Conservation (phyloP, 2,113 vertebrate species). For the Ploceus nigricollis region DNA sequence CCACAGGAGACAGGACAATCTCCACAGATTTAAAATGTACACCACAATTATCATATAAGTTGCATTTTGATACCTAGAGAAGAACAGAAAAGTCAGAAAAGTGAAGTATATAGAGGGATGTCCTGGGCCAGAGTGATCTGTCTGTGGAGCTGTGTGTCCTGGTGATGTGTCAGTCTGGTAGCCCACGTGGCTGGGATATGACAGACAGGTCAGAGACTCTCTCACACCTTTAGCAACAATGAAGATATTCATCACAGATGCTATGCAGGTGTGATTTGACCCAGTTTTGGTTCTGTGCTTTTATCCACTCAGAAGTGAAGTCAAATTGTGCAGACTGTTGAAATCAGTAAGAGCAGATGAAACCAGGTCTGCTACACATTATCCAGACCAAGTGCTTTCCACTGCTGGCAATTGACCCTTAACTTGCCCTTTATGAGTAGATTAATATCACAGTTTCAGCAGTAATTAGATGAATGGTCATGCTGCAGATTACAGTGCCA, state of each 20-base stretch:
- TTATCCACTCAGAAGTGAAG: not conserved
- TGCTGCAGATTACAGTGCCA: not conserved
- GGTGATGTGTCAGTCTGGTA: not conserved
- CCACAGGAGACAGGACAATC: not conserved
- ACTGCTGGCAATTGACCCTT: not conserved
- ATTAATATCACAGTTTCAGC: not conserved
- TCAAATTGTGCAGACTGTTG: not conserved
- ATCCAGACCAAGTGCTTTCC: not conserved
- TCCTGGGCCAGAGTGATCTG: not conserved
- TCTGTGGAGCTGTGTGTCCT: rapidly evolving
- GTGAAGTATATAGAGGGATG: not conserved
- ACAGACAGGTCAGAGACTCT: not conserved
- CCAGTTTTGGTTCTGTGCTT: not conserved
- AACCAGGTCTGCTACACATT: not conserved
- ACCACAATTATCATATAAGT: not conserved
- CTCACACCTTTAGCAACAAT: not conserved
- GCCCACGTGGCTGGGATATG: rapidly evolving
- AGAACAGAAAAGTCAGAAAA: not conserved
- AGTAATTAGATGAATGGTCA: not conserved
- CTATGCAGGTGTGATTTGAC: not conserved
- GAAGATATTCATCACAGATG: not conserved
- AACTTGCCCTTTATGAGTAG: not conserved
- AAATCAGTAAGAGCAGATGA: not conserved
- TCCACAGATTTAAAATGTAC: not conserved
- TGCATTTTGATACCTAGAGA: not conserved